phyloP scores from a whole-genome alignment of 1,140 invertebrate species.

The Euura saliciscinereae region DNA sequence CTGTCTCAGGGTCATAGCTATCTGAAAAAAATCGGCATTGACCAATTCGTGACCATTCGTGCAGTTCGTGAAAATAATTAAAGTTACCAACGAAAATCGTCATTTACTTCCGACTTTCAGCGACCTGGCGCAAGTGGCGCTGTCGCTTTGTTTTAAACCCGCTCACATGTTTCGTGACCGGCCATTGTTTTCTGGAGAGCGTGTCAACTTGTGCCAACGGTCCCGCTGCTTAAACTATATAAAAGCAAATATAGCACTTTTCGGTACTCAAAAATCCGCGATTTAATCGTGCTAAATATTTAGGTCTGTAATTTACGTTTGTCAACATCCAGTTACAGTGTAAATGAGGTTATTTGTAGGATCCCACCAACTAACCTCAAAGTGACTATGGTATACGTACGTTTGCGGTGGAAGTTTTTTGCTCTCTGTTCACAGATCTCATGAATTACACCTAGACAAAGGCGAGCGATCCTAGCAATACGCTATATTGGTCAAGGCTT shows the following conservation, averaged over 20 bases:
- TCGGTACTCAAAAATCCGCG: neutral
- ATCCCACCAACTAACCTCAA: neutral
- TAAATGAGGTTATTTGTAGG: neutral
- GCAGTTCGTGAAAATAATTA: no score
- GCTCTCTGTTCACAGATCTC: neutral
- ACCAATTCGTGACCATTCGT: no score
- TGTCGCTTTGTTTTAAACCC: neutral
- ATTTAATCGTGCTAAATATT: neutral
- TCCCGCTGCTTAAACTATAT: neutral
- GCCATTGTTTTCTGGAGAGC: neutral
- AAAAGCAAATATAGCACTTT: neutral
- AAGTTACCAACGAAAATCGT: neutral
- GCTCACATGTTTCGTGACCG: neutral
- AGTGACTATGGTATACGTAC: neutral
- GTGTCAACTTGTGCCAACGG: neutral
- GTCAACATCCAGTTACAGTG: neutral
- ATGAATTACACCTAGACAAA: neutral
- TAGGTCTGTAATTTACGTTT: neutral
- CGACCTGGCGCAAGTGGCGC: neutral
- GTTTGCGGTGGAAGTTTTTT: neutral
- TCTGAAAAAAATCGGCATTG: no score
- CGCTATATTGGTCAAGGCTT: slow-evolving; percentile 10
- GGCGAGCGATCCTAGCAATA: neutral
- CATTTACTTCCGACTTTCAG: neutral
- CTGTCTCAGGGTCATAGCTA: no score